phyloP scores from a whole-genome alignment of 1,140 invertebrate species.

The Drosophila pruinosa region DNA sequence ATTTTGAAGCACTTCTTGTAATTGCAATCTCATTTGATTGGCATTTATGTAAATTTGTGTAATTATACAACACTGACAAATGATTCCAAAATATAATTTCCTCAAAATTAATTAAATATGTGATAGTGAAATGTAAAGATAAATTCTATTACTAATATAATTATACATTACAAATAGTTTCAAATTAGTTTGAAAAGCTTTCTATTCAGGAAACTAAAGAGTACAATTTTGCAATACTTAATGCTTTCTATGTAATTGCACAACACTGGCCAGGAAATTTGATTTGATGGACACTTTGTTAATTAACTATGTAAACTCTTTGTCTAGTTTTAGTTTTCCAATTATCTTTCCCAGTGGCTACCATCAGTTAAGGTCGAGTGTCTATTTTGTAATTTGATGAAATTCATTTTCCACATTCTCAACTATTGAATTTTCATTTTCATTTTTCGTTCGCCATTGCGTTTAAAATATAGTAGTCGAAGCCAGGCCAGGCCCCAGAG shows the following conservation, averaged over 20 bases:
- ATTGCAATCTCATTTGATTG: too few species aligned
- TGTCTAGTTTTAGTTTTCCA: background rate
- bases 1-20: too few species aligned
- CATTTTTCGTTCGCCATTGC: background rate
- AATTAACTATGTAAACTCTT: slow-evolving; percentile 1
- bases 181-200: background rate
- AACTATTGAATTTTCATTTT: background rate
- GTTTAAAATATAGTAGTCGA: slow-evolving; percentile 4
- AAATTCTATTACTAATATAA: too few species aligned
- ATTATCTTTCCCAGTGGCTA: slow-evolving; percentile 2
- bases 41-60: too few species aligned
- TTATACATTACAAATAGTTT: background rate
- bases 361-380: slow-evolving; percentile 10
- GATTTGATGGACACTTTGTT: background rate
- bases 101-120: too few species aligned
- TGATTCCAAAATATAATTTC: too few species aligned
- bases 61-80: too few species aligned
- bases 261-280: background rate
- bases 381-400: slow-evolving; percentile 28
- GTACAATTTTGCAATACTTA: background rate
- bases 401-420: slow-evolving; percentile 21
- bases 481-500: background rate
- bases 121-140: too few species aligned
- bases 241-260: background rate
- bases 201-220: background rate